These are phyloP conservation scores for Bimastos eiseni DNA, from an alignment of 2,888 invertebrate genomes.

Conservation along the genomic window DNA sequence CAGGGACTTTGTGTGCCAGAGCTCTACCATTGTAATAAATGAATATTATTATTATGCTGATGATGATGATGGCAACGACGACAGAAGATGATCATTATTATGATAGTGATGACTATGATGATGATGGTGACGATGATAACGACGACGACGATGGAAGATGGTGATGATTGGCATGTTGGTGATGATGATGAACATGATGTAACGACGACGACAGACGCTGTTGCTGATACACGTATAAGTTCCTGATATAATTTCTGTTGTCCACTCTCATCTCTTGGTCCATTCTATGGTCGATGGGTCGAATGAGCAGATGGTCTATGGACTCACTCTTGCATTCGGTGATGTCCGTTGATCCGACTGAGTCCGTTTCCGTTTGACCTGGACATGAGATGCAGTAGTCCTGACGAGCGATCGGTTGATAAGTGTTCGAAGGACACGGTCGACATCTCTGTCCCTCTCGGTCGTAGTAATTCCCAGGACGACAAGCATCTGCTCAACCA, in stretches of 20 bases:
- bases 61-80: no score
- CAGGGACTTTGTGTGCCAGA: no score
- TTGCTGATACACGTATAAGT: no score
- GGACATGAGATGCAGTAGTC: constrained; percentile 62
- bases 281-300: no score
- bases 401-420: constrained; percentile 58
- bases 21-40: no score
- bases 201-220: no score
- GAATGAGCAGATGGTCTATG: neutral
- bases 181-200: neutral
- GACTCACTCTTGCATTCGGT: constrained; percentile 62
- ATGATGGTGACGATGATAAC: neutral
- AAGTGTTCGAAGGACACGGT: constrained; percentile 57
- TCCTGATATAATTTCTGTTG: no score
- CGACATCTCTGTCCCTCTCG: constrained; percentile 49
- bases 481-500: constrained; percentile 53
- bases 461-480: constrained; percentile 58
- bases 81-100: no score
- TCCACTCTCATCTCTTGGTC: no score
- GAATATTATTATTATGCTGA: no score
- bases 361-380: constrained; percentile 61
- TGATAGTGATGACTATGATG: neutral
- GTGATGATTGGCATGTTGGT: neutral
- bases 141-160: neutral
- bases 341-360: constrained; percentile 57